These are phyloP conservation scores for Sebastes trivittatus DNA, from an alignment of 2,797 vertebrate species.

Conservation along the genomic window DNA sequence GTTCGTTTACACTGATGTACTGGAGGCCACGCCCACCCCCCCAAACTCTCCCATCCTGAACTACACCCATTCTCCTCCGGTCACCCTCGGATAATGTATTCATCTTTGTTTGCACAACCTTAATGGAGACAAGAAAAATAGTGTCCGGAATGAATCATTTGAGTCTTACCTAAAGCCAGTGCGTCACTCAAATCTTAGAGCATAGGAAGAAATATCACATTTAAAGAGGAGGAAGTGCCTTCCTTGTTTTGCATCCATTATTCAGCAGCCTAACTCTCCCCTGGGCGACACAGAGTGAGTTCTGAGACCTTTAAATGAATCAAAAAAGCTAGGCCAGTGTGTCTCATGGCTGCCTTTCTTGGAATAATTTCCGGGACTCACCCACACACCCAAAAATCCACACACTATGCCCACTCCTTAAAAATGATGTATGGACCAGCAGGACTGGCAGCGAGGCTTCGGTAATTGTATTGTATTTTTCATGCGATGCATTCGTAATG, in stretches of 20 bases:
- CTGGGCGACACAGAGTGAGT: constrained; percentile 52
- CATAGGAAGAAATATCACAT: constrained; percentile 33
- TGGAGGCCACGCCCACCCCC: neutral
- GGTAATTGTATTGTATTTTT: constrained; percentile 65
- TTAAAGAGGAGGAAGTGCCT: constrained; percentile 37
- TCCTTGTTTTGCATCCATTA: constrained; percentile 71
- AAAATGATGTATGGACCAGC: constrained; percentile 57
- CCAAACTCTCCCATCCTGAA: neutral
- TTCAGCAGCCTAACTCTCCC: constrained; percentile 61
- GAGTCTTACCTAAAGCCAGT: neutral
- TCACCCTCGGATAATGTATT: neutral
- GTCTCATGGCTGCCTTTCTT: constrained; percentile 41
- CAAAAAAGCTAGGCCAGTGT: constrained; percentile 54
- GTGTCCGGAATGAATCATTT: neutral
- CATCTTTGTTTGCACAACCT: neutral
- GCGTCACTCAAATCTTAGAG: constrained; percentile 15
- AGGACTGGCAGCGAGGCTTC: constrained; percentile 24
- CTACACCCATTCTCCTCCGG: neutral
- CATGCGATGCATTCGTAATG: constrained; percentile 63
- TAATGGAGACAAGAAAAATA: neutral
- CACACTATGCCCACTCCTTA: constrained; percentile 10
- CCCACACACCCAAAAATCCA: constrained; percentile 7
- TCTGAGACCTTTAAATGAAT: constrained; percentile 72
- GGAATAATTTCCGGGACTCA: constrained; percentile 29
- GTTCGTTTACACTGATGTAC: neutral